Evolutionary conservation across 2,113 vertebrate species (phyloP).

Genomic region (Mormyrus iriodes): DNA sequence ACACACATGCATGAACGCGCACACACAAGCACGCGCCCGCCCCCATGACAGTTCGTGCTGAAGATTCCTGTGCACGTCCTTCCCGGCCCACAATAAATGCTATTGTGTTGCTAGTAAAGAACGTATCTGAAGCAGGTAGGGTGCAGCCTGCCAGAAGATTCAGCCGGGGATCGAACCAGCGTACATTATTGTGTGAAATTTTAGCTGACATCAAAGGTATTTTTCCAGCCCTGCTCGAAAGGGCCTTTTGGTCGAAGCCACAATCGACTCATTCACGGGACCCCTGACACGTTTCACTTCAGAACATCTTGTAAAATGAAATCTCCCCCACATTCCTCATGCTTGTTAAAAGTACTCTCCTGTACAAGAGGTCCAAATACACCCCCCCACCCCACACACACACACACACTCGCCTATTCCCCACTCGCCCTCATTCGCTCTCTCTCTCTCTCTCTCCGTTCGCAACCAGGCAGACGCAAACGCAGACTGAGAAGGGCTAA

Average conservation of each 20-base stretch:
- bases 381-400: not conserved
- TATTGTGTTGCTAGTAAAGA: slow-evolving; percentile 29
- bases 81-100: slow-evolving; percentile 27
- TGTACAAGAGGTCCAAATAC: not conserved
- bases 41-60: not conserved
- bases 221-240: slow-evolving; percentile 12
- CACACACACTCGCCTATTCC: not conserved
- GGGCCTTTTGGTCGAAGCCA: slow-evolving; percentile 21
- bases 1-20: not conserved
- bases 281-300: not conserved
- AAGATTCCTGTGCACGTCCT: not conserved
- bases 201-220: slow-evolving; percentile 42
- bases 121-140: slow-evolving; percentile 29
- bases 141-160: slow-evolving; percentile 20
- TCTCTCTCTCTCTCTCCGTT: not conserved
- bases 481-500: not conserved
- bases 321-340: slow-evolving; percentile 13
- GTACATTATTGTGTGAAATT: slow-evolving; percentile 39
- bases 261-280: slow-evolving; percentile 26
- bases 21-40: slow-evolving; percentile 19
- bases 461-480: not conserved
- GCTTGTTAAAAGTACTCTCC: slow-evolving; percentile 5
- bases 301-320: slow-evolving; percentile 13
- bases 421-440: not conserved
- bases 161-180: slow-evolving; percentile 25